Evolutionary conservation across 2,888 invertebrate genomes (phyloP), one percentile per base, ranked within the genome.

Genomic region (Itoplectis maculator): DNA sequence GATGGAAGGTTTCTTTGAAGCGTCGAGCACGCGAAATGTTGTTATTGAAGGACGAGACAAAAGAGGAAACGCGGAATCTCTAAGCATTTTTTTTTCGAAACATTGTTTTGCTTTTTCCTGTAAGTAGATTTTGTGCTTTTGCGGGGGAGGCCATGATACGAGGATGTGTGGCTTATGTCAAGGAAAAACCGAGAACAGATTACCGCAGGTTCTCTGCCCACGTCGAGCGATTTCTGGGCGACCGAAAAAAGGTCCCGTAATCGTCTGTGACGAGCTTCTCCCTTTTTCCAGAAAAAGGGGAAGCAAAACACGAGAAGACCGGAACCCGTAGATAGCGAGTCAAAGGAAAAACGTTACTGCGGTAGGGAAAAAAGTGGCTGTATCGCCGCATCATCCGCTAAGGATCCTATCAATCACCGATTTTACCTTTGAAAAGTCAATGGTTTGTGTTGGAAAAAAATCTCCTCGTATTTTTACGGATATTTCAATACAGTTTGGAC

Each of bases 341-440:
- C 1, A n/a, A 59, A n/a, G 7, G 56, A 56, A 59, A n/a, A n/a
- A 59, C 9, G 35, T 5, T 2, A n/a, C 20, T 15, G 35, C 0
- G 35, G 29, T 6, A 35, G n/a, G 56, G n/a, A 2, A 35, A 59
- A 18, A 23, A 51, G 11, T 7, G 29, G 29, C 29, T 29, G 20
- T 51, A 51, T 20, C 20, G 51, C 20, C 11, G 20, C 20, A 8
- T 51, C 51, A 51, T 51, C 51, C 15, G 15, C 5, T 49, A 49
- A 49, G 20, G 51, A 51, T 23, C 51, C 51, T 4, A 51, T 23
- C 51, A 23, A 51, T 51, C 51, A 23, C 20, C 11, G 18, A 20
- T 51, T 51, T 51, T 29, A n/a, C 20, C 20, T 51, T 51, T 51
- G 51, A 51, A 51, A 11, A 51, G 23, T 15, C 18, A 49, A 49